Evolutionary conservation across 2,797 vertebrate species (phyloP).

Genomic region (Cheirogaleus major): DNA sequence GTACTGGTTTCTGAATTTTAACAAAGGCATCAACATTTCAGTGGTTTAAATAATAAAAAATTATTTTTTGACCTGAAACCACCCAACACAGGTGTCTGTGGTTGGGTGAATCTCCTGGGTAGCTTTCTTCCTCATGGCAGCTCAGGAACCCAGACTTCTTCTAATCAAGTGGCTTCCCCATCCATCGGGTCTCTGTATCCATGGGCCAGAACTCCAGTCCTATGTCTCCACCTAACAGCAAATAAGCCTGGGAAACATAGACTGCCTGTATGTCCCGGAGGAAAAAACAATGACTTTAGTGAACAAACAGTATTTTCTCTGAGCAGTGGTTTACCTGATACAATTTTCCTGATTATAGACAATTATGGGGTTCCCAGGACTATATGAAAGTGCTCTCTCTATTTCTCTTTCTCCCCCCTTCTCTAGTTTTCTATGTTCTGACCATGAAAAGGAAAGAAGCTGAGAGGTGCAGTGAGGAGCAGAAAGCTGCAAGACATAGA

Average conservation of each 20-base stretch:
- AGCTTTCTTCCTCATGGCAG: background rate
- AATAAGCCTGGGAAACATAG: background rate
- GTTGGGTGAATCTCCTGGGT: background rate
- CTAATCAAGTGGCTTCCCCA: background rate
- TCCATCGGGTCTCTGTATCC: background rate
- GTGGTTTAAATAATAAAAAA: background rate
- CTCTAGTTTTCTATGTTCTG: background rate
- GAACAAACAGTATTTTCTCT: background rate
- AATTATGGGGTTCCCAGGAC: background rate
- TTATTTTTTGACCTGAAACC: background rate
- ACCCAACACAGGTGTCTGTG: background rate
- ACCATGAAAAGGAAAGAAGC: background rate
- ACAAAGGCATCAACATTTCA: background rate
- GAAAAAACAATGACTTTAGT: background rate
- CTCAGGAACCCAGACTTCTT: background rate
- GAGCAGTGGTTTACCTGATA: background rate
- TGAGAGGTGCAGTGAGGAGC: background rate
- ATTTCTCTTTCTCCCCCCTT: accelerated
- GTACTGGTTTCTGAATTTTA: background rate
- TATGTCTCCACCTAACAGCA: background rate
- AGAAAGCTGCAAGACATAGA: background rate
- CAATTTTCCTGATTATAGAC: background rate
- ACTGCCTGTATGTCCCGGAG: background rate
- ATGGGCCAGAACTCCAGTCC: background rate
- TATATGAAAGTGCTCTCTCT: background rate